Evolutionary conservation across 2,888 invertebrate genomes (phyloP), one percentile per base, ranked within the genome.

Genomic region (Himalopsyche anomala): DNA sequence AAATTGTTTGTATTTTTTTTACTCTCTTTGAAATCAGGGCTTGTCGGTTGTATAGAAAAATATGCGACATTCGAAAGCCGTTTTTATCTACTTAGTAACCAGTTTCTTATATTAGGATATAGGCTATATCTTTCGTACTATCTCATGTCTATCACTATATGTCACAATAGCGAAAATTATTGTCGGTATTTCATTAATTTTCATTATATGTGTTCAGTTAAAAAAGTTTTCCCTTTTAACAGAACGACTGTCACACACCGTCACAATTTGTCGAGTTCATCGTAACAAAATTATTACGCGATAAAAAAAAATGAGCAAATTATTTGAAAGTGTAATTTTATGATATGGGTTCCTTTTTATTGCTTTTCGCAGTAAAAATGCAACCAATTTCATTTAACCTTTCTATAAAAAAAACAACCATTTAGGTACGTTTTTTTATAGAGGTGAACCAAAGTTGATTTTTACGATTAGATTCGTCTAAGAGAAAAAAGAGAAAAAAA

Each of bases 231-330:
- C 62, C 8, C 62, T 62, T 62, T 28, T 9, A 62, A 15, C 51
- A 51, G 51, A 51, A 15, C 5, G 2, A 51, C 51, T 15, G 15
- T 15, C 2, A 19, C 8, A 19, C 62, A 62, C 19, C 28, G 8
- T 11, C 62, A 62, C 19, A 62, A 6, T 62, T 62, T 62, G 62
- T 62, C 28, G 19, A 62, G 62, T 62, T 19, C 19, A 19, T 19
- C 28, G 28, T 62, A n/a, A 19, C 62, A 62, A 62, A 62, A 62
- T 62, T 62, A 62, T 62, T 0, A 5, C 62, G 62, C 62, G 19
- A 62, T 62, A 62, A 62, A 62, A 62, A 62, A 62, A 62, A 28
- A 62, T n/a, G 62, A 28, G 19, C 28, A 19, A 62, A 62, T 62
- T 51, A 3, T 19, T 62, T 62, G 9, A 9, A 9, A 11, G n/a